These are phyloP conservation scores for Elysia crispata DNA, from an alignment of 2,888 invertebrate genomes.

Conservation along the genomic window DNA sequence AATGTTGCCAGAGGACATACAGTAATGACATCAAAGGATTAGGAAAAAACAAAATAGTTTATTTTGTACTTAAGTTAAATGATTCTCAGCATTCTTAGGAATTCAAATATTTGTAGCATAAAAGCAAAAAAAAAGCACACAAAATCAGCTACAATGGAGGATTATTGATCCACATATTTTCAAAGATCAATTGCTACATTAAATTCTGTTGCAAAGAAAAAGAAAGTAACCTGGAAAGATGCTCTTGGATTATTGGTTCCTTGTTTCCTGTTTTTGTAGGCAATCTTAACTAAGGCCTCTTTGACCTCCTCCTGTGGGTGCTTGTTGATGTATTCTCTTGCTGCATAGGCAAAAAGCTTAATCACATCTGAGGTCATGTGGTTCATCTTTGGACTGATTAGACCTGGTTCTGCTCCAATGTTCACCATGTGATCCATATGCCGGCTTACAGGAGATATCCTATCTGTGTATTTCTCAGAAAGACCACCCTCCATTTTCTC, in stretches of 20 bases:
- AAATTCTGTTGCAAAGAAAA: too few species aligned
- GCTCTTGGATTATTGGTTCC: constrained; percentile 70
- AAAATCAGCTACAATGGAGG: too few species aligned
- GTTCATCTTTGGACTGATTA: constrained; percentile 66
- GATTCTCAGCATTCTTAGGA: too few species aligned
- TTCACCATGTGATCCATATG: constrained; percentile 71
- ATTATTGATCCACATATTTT: too few species aligned
- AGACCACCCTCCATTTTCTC: constrained; percentile 74
- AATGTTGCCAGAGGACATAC: too few species aligned
- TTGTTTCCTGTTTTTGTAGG: constrained; percentile 70
- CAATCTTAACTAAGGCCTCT: constrained; percentile 66
- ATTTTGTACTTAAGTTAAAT: too few species aligned
- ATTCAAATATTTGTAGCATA: too few species aligned
- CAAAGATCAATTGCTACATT: too few species aligned
- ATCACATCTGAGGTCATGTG: constrained; percentile 73
- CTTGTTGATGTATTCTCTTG: constrained; percentile 69
- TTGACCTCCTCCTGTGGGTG: constrained; percentile 56
- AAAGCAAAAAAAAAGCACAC: too few species aligned
- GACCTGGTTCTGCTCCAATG: constrained; percentile 67
- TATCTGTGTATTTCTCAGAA: constrained; percentile 68
- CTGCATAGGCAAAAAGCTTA: constrained; percentile 73
- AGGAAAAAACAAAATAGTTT: too few species aligned
- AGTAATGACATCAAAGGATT: too few species aligned
- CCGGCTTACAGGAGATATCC: constrained; percentile 65
- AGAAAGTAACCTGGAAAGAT: constrained; percentile 54